phyloP scores from a whole-genome alignment of 2,797 vertebrate genomes.

The Eospalax fontanierii region DNA sequence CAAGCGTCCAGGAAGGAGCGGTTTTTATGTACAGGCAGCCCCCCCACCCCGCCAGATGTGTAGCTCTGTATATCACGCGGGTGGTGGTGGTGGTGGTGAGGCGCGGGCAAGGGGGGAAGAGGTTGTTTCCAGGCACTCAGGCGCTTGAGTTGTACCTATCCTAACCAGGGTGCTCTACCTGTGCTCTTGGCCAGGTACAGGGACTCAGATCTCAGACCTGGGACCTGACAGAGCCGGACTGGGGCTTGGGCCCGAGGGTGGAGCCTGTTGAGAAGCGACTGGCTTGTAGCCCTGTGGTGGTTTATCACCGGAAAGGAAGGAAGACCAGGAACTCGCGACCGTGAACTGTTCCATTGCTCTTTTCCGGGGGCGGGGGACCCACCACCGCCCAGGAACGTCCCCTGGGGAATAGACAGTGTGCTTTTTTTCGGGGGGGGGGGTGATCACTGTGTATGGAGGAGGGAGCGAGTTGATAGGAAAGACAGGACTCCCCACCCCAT shows the following conservation, averaged over 20 bases:
- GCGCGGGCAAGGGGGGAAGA: too few species aligned
- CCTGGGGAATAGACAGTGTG: background rate
- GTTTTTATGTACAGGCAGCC: constrained; percentile 20
- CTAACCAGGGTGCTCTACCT: background rate
- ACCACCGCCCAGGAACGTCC: constrained; percentile 38
- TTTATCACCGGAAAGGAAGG: constrained; percentile 85
- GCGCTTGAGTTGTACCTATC: background rate
- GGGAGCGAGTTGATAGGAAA: background rate
- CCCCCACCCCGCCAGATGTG: background rate
- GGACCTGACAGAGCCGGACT: background rate
- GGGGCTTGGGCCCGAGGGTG: constrained; percentile 68
- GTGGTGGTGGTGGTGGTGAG: too few species aligned
- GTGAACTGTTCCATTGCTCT: constrained; percentile 82
- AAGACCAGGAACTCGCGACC: constrained; percentile 81
- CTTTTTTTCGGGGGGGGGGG: background rate
- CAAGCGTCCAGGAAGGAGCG: constrained; percentile 40
- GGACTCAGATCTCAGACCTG: background rate
- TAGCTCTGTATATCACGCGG: background rate
- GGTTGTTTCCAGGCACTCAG: too few species aligned
- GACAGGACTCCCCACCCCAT: background rate
- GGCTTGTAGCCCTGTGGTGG: constrained; percentile 74
- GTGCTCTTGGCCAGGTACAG: background rate
- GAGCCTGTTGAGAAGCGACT: constrained; percentile 72
- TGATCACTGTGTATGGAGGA: background rate
- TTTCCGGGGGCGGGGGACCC: constrained; percentile 76